Percentiles rank a stretch among this genome's conserved stretches.
phyloP scores from a whole-genome alignment of 2,888 invertebrate genomes.

The Drosophila hamatofila region DNA sequence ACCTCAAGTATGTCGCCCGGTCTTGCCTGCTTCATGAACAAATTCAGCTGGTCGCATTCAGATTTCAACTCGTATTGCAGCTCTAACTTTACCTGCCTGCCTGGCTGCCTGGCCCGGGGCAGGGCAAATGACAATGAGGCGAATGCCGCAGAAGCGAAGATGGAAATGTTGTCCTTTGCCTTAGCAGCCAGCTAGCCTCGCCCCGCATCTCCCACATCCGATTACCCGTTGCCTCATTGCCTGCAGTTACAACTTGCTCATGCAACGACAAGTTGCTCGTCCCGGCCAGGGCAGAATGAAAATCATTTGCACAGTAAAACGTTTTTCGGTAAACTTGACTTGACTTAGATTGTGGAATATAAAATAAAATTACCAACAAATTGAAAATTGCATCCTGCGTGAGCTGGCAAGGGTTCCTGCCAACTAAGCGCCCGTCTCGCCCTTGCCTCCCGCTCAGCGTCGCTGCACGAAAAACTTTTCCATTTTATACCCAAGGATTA shows the following conservation, averaged over 20 bases:
- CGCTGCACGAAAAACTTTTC: slow-evolving; percentile 72
- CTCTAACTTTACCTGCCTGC: slow-evolving; percentile 37
- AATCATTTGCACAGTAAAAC: slow-evolving; percentile 80
- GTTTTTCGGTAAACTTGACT: slow-evolving; percentile 79
- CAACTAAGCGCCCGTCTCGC: neutral
- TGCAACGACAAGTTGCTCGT: slow-evolving; percentile 36
- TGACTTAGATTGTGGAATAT: slow-evolving; percentile 79
- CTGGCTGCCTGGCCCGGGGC: slow-evolving; percentile 11
- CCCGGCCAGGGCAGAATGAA: slow-evolving; percentile 60
- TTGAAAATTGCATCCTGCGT: slow-evolving; percentile 80
- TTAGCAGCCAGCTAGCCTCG: slow-evolving; percentile 26
- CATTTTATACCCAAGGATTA: slow-evolving; percentile 77
- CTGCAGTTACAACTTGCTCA: slow-evolving; percentile 69
- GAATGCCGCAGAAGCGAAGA: slow-evolving; percentile 51
- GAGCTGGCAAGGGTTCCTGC: slow-evolving; percentile 37
- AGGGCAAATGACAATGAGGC: slow-evolving; percentile 63
- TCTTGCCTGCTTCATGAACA: slow-evolving; percentile 62
- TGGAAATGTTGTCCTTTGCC: slow-evolving; percentile 69
- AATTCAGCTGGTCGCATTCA: slow-evolving; percentile 53
- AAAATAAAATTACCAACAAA: slow-evolving; percentile 80
- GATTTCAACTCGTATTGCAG: slow-evolving; percentile 35
- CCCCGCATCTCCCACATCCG: slow-evolving; percentile 29
- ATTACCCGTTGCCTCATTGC: slow-evolving; percentile 26
- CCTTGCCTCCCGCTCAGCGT: neutral
- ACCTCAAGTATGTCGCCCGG: slow-evolving; percentile 37